These are phyloP conservation scores for Ligdia adustata DNA, from an alignment of 2,888 invertebrate species.

Conservation along the genomic window DNA sequence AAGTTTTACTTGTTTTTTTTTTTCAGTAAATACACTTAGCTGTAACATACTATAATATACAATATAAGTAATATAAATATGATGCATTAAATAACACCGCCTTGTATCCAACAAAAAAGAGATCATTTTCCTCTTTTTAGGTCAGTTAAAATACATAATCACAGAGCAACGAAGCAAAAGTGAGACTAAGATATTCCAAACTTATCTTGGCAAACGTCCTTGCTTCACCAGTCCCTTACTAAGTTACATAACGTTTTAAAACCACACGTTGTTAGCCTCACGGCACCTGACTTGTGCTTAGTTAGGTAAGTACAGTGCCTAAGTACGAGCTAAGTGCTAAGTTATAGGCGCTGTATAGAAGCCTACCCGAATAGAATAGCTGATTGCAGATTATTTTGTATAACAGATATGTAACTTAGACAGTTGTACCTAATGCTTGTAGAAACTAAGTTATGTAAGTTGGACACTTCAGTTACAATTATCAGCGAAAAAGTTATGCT, in stretches of 20 bases:
- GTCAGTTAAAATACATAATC: too few relatives aligned
- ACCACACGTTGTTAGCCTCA: conserved; percentile 10
- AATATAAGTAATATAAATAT: too few relatives aligned
- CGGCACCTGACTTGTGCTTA: conserved; percentile 7
- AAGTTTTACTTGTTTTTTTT: too few relatives aligned
- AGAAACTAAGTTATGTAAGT: too few relatives aligned
- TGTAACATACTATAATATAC: too few relatives aligned
- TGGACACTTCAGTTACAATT: too few relatives aligned
- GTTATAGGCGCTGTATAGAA: conserved; percentile 15
- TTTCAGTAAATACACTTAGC: too few relatives aligned
- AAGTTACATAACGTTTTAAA: conserved; percentile 12
- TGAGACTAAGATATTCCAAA: conserved; percentile 4
- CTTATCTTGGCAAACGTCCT: conserved; percentile 6
- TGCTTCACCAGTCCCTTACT: conserved; percentile 3
- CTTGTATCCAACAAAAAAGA: too few relatives aligned
- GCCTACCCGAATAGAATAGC: conserved; percentile 22
- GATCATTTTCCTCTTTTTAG: too few relatives aligned
- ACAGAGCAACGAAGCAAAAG: neutral
- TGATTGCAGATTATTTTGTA: conserved; percentile 5
- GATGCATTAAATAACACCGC: too few relatives aligned
- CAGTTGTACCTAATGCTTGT: too few relatives aligned
- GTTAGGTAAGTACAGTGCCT: conserved; percentile 11
- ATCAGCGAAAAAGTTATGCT: too few relatives aligned
- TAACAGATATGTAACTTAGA: neutral
- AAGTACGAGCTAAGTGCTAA: conserved; percentile 21